phyloP scores from a whole-genome alignment of 2,888 invertebrate species.

The Aplocera efformata region DNA sequence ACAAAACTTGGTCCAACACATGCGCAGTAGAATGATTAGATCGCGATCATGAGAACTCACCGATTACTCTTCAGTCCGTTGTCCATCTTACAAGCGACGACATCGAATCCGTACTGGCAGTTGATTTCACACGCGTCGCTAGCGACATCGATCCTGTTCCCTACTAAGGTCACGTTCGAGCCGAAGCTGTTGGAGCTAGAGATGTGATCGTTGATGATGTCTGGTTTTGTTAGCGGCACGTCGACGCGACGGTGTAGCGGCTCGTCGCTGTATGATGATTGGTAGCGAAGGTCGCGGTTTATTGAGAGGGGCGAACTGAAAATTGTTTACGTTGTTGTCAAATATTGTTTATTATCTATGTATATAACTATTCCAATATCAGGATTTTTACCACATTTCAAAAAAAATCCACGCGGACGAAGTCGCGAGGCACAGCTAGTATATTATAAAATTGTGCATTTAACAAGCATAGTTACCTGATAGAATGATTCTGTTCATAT shows the following conservation, averaged over 20 bases:
- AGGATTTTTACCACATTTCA: background rate
- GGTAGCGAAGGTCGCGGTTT: slow-evolving; percentile 55
- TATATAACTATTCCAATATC: background rate
- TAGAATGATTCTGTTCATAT: slow-evolving; percentile 77
- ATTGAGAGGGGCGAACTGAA: slow-evolving; percentile 52
- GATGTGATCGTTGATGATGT: slow-evolving; percentile 51
- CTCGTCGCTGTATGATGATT: slow-evolving; percentile 62
- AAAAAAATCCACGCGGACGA: too few species aligned
- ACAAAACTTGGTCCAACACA: too few species aligned
- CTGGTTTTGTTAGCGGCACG: slow-evolving; percentile 40
- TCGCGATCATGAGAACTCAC: slow-evolving; percentile 47
- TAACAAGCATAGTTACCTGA: slow-evolving; percentile 39
- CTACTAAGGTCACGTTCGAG: slow-evolving; percentile 89
- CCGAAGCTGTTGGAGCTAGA: slow-evolving; percentile 86
- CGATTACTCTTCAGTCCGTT: slow-evolving; percentile 68
- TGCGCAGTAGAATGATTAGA: too few species aligned
- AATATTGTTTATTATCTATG: background rate
- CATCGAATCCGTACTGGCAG: slow-evolving; percentile 73
- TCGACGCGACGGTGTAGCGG: slow-evolving; percentile 51
- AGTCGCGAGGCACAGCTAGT: too few species aligned
- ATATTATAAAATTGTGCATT: background rate
- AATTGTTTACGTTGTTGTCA: slow-evolving; percentile 1
- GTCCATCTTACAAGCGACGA: slow-evolving; percentile 84
- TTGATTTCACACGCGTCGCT: slow-evolving; percentile 50
- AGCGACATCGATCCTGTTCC: slow-evolving; percentile 91